Conservation (phyloP, 2,888 invertebrate species). For the Microctonus hyperodae region DNA sequence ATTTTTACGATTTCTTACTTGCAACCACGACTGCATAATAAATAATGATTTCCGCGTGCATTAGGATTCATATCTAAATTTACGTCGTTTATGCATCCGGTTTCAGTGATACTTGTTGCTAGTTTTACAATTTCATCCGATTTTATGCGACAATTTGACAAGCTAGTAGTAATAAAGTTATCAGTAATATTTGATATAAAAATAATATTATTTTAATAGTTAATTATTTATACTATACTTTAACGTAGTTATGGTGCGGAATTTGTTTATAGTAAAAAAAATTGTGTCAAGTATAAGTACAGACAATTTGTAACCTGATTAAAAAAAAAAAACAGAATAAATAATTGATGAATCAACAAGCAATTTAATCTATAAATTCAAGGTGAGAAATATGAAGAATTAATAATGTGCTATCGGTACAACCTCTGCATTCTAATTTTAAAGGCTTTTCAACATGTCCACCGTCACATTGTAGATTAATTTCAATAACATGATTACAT, state of each 20-base stretch:
- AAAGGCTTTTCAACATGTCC: neutral
- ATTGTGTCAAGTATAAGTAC: constrained; percentile 43
- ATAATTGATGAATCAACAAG: constrained; percentile 31
- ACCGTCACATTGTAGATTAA: neutral
- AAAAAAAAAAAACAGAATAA: neutral
- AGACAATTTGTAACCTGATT: constrained; percentile 31
- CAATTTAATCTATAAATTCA: too few species aligned
- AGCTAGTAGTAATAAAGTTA: constrained; percentile 41
- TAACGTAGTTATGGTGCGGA: constrained; percentile 42
- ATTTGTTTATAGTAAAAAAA: constrained; percentile 38
- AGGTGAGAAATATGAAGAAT: too few species aligned
- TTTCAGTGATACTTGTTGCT: constrained; percentile 45
- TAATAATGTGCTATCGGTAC: neutral
- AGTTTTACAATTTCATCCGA: constrained; percentile 51
- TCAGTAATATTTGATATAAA: neutral
- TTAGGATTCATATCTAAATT: constrained; percentile 59
- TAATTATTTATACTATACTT: constrained; percentile 38
- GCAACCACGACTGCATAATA: constrained; percentile 46
- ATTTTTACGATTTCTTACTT: constrained; percentile 35
- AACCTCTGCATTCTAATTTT: constrained; percentile 43
- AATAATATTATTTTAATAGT: constrained; percentile 8
- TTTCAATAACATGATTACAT: neutral
- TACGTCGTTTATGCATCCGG: constrained; percentile 49
- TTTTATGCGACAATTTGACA: constrained; percentile 54
- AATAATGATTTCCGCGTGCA: constrained; percentile 52